phyloP scores from a whole-genome alignment of 2,888 invertebrate species.

The Scaptomyza tumidula region DNA sequence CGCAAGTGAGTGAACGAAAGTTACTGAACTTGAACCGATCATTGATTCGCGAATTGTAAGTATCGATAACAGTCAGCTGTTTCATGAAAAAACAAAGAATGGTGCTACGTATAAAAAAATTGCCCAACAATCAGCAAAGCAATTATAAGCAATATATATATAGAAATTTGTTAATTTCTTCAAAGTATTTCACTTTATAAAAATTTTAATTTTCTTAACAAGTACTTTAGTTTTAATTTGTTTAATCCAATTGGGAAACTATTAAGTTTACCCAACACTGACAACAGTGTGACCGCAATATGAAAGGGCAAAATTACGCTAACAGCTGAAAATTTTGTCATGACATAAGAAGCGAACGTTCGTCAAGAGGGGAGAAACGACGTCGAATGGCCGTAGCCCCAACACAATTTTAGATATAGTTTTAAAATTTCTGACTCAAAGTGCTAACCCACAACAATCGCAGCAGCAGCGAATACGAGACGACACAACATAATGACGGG shows the following conservation, averaged over 20 bases:
- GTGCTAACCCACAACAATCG: constrained; percentile 44
- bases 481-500: constrained; percentile 83
- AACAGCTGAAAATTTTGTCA: constrained; percentile 43
- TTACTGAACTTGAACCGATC: constrained; percentile 29
- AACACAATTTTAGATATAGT: constrained; percentile 53
- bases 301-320: constrained; percentile 26
- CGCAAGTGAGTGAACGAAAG: constrained; percentile 16
- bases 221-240: too few relatives aligned
- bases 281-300: constrained; percentile 46
- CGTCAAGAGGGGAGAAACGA: constrained; percentile 65
- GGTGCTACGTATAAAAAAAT: too few relatives aligned
- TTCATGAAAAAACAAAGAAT: background rate
- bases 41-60: constrained; percentile 2
- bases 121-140: background rate
- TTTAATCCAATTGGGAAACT: too few relatives aligned
- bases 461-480: constrained; percentile 37
- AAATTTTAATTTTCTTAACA: too few relatives aligned
- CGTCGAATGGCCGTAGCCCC: constrained; percentile 58
- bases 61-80: constrained; percentile 36
- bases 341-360: constrained; percentile 68
- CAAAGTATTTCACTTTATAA: too few relatives aligned
- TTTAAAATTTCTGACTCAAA: constrained; percentile 49
- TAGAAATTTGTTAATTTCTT: too few relatives aligned
- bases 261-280: constrained; percentile 31
- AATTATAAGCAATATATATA: background rate